These are phyloP conservation scores for Parazoanthus swiftii DNA, from an alignment of 92 coral and sea anemone genomes.

Conservation along the genomic window DNA sequence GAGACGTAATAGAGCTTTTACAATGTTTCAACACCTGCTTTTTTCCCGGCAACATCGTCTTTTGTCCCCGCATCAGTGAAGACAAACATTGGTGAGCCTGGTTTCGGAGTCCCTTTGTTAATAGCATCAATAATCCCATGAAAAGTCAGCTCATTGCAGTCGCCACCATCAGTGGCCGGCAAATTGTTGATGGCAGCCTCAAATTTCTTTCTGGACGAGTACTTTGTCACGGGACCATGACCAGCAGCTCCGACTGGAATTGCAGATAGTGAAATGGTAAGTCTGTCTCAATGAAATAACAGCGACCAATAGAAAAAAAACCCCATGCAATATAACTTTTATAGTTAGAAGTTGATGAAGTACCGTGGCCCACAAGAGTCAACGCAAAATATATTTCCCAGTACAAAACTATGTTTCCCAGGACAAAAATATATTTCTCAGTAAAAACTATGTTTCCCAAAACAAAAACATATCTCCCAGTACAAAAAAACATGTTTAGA, in stretches of 20 bases:
- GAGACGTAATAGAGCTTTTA: too few species aligned
- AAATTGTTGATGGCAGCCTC: slow-evolving; percentile 32
- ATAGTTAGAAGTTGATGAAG: too few species aligned
- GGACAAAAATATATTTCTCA: too few species aligned
- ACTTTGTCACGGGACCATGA: slow-evolving; percentile 42
- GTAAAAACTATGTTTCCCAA: too few species aligned
- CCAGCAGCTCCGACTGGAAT: slow-evolving; percentile 7
- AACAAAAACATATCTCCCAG: too few species aligned
- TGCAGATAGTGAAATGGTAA: neutral
- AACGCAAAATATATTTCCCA: too few species aligned
- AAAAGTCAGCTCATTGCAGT: slow-evolving; percentile 65
- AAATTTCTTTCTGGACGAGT: slow-evolving; percentile 19
- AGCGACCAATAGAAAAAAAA: neutral
- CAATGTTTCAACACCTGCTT: neutral
- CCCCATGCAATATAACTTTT: too few species aligned
- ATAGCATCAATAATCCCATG: slow-evolving; percentile 74
- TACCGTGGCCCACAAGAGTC: too few species aligned
- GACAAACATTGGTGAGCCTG: slow-evolving; percentile 69
- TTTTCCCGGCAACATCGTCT: slow-evolving; percentile 45
- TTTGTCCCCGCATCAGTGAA: slow-evolving; percentile 77
- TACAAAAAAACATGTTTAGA: too few species aligned
- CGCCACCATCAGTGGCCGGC: slow-evolving; percentile 53
- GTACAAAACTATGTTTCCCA: too few species aligned
- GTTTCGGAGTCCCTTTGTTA: slow-evolving; percentile 43
- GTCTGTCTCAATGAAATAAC: neutral